Percentiles rank a stretch among this genome's conserved stretches.
Conservation (phyloP, 2,888 invertebrate genomes). For the Aleiodes alternator region DNA sequence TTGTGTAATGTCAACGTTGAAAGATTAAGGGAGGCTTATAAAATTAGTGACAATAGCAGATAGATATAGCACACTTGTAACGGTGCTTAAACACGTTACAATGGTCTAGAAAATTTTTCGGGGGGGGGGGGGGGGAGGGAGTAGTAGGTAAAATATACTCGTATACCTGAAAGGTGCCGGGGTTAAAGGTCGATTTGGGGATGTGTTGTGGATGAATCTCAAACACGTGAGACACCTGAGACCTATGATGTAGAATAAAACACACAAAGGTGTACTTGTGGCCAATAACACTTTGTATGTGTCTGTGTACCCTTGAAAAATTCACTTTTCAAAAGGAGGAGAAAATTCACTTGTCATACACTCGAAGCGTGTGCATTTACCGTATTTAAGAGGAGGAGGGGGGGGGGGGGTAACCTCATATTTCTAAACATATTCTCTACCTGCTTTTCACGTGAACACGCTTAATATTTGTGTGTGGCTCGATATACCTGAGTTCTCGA, state of each 20-base stretch:
- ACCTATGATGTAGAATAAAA: background rate
- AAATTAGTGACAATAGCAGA: conserved; percentile 65
- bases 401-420: conserved; percentile 15
- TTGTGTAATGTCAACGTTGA: conserved; percentile 31
- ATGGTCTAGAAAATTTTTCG: background rate
- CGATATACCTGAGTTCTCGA: conserved; percentile 4
- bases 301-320: conserved; percentile 9
- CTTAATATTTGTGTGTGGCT: background rate
- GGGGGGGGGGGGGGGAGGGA: too few species aligned
- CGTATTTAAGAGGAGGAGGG: too few species aligned
- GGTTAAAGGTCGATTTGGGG: conserved; percentile 21
- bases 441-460: conserved; percentile 30
- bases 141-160: conserved; percentile 10
- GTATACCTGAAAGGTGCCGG: background rate
- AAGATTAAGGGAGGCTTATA: conserved; percentile 63
- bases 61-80: conserved; percentile 61
- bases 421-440: conserved; percentile 20
- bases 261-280: conserved; percentile 12
- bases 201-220: background rate
- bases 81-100: conserved; percentile 52
- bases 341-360: conserved; percentile 30
- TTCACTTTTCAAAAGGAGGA: conserved; percentile 12
- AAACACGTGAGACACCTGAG: conserved; percentile 22
- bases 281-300: background rate
- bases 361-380: background rate